phyloP scores from a whole-genome alignment of 64 coral and sea anemone genomes.

The Montipora cactus region DNA sequence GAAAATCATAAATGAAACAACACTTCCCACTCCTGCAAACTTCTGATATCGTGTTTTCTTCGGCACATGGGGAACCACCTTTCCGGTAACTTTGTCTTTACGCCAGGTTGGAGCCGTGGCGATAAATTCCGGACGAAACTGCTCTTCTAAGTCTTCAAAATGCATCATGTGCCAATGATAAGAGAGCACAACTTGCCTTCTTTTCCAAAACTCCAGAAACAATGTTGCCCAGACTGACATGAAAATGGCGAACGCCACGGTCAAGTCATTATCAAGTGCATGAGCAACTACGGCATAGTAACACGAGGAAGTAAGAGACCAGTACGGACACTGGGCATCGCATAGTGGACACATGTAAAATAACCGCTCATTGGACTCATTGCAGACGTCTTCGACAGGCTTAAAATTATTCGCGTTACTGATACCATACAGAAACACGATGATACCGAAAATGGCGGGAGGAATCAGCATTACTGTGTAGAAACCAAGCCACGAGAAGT shows the following conservation, averaged over 20 bases:
- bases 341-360: constrained; percentile 99
- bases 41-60: constrained; percentile 66
- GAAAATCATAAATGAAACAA: constrained; percentile 85
- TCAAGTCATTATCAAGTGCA: constrained; percentile 92
- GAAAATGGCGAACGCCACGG: constrained; percentile 86
- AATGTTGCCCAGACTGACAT: constrained; percentile 98
- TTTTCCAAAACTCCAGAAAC: constrained; percentile 98
- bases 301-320: constrained; percentile 73
- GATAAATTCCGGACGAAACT: constrained; percentile 92
- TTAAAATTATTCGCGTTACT: constrained; percentile 60
- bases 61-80: constrained; percentile 87
- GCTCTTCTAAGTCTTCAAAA: constrained; percentile 87
- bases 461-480: constrained; percentile 94
- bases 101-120: constrained; percentile 63
- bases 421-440: constrained; percentile 89
- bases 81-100: constrained; percentile 81
- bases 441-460: constrained; percentile 88
- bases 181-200: constrained; percentile 90
- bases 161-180: constrained; percentile 98
- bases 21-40: constrained; percentile 81
- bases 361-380: constrained; percentile 76
- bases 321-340: constrained; percentile 91
- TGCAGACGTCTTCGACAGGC: constrained; percentile 88
- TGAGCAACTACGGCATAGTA: constrained; percentile 72
- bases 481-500: constrained; percentile 98